Evolutionary conservation across 2,888 invertebrate genomes (phyloP), one percentile per base, ranked within the genome.

Genomic region (Flabesymbios commensalis): DNA sequence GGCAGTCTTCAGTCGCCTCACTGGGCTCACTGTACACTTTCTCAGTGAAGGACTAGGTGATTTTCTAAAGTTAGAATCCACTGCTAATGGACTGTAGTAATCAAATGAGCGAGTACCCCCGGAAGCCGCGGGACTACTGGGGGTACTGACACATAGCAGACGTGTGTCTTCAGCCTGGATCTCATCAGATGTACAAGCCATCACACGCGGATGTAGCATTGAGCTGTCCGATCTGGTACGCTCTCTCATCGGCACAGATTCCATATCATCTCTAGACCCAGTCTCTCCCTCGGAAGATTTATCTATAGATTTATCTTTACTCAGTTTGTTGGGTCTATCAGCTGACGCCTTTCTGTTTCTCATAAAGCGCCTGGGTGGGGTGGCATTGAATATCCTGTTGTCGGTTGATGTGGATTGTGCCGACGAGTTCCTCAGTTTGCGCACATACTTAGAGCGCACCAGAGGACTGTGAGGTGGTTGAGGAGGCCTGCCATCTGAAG

Each of bases 1-100:
- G 41, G 79, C 78, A 10, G 78, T 77, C 65, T 78, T 77, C 36
- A 79, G 73, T 51, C 74, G 64, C 36, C 72, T 69, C 14, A 73
- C 68, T 51, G 75, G 74, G 7, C 68, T 68, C 41, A 73, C 41
- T 3, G 53, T 22, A 2, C 36, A 26, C 31, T 29, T 55, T 14
- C n/a, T 28, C n/a, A 41, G 28, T 5, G 55, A 55, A 14, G 55
- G 55, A 22, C 55, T 42, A 2, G 42, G 41, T 7, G 55, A 55
- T 43, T 42, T 41, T 4, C 55, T 22, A 19, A 43, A 55, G 42
- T 7, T 22, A 31, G 22, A n/a, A 29, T 31, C 55, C n/a, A n/a
- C n/a, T n/a, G n/a, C n/a, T n/a, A n/a, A n/a, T n/a, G n/a, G n/a
- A n/a, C n/a, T n/a, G n/a, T n/a, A n/a, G n/a, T n/a, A n/a, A n/a